Percentiles rank a stretch among this genome's conserved stretches.
phyloP scores from a whole-genome alignment of 2,888 invertebrate genomes.

The Polymixis flavicincta region DNA sequence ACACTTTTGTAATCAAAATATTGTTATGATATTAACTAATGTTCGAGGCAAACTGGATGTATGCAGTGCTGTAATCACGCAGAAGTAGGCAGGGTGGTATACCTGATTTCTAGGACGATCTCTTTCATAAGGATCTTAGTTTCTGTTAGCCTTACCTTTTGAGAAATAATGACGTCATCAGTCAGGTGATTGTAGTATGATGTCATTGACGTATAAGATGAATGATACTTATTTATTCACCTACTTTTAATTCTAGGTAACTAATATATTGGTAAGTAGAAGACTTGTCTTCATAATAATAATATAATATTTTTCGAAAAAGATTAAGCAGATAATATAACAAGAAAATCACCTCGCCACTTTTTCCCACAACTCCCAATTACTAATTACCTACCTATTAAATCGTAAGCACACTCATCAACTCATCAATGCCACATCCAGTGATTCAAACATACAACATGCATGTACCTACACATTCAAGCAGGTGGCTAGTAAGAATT shows the following conservation, averaged over 20 bases:
- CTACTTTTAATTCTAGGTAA: background rate
- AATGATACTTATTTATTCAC: background rate
- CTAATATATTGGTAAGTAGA: background rate
- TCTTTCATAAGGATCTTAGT: accelerated
- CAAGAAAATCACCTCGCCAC: background rate
- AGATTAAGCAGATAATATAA: background rate
- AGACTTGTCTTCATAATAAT: background rate
- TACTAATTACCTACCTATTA: constrained; percentile 1
- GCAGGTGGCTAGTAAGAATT: constrained; percentile 77
- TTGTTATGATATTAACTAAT: background rate
- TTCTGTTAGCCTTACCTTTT: background rate
- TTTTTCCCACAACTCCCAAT: background rate
- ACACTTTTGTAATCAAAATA: background rate
- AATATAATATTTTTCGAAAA: background rate
- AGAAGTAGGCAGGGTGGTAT: background rate
- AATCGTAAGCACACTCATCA: constrained; percentile 2
- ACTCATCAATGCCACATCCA: constrained; percentile 71
- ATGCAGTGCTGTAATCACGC: no score
- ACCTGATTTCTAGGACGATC: background rate
- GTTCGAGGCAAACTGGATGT: background rate
- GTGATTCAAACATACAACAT: constrained; percentile 21
- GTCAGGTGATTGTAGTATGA: background rate
- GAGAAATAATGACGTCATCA: constrained; percentile 17
- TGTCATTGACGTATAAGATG: constrained; percentile 6
- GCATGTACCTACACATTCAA: constrained; percentile 65